phyloP scores from a whole-genome alignment of 2,888 invertebrate species.

The Sepiola atlantica region DNA sequence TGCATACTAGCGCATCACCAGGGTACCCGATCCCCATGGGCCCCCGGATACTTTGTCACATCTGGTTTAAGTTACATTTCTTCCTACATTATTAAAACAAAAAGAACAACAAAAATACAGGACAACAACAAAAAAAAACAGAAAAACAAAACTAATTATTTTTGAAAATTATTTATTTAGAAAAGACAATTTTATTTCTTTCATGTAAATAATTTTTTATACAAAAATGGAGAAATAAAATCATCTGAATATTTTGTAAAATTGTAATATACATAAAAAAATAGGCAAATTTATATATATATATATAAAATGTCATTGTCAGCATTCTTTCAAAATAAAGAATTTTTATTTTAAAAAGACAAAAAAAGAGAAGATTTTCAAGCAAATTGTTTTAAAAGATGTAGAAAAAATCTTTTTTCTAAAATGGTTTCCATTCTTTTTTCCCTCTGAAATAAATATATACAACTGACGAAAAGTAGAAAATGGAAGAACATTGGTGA shows the following conservation, averaged over 20 bases:
- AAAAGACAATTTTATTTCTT: not conserved
- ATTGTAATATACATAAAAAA: not conserved
- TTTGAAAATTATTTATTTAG: not conserved
- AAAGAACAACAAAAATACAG: no score
- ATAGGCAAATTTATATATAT: not conserved
- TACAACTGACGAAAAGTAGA: no score
- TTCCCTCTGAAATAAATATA: no score
- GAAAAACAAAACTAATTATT: not conserved
- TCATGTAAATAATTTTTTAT: not conserved
- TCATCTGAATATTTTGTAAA: not conserved
- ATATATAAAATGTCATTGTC: not conserved
- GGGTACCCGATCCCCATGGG: no score
- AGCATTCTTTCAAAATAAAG: not conserved
- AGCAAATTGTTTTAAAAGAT: no score
- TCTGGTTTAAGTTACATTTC: no score
- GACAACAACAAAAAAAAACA: not conserved
- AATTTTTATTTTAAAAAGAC: not conserved
- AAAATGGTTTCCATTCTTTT: no score
- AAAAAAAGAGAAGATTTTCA: not conserved
- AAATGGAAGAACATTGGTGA: no score
- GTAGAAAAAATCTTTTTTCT: no score
- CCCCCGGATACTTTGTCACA: no score
- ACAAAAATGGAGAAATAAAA: not conserved
- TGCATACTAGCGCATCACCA: no score
- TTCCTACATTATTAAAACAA: no score